Evolutionary conservation across 2,888 invertebrate genomes (phyloP).

Genomic region (Cataglyphis albicans): DNA sequence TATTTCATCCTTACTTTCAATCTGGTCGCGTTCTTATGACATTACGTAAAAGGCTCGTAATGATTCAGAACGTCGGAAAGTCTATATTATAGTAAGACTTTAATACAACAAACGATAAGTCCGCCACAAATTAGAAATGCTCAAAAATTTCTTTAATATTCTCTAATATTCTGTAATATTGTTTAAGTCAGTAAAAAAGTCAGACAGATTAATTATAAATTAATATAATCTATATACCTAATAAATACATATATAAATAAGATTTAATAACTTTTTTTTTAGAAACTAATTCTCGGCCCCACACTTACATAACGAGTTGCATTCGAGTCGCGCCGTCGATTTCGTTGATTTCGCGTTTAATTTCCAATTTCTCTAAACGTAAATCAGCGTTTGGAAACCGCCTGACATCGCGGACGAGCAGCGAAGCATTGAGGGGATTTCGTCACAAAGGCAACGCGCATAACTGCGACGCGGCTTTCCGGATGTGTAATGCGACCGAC

Average conservation of each 20-base stretch:
- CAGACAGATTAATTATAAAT: background rate
- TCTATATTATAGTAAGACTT: constrained; percentile 3
- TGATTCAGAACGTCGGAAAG: background rate
- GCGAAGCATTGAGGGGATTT: constrained; percentile 41
- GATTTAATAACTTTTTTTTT: background rate
- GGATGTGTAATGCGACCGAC: constrained; percentile 48
- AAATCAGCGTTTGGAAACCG: background rate
- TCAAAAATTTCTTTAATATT: background rate
- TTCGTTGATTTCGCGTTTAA: background rate
- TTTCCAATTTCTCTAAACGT: background rate
- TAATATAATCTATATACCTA: background rate
- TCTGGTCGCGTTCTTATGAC: background rate
- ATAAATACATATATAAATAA: background rate
- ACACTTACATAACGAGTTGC: background rate
- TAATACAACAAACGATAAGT: background rate
- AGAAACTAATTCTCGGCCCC: background rate
- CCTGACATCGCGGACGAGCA: constrained; percentile 3
- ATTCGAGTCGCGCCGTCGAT: background rate
- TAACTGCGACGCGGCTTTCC: constrained; percentile 48
- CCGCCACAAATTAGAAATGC: background rate
- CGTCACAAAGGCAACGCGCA: constrained; percentile 37
- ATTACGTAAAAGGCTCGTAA: background rate
- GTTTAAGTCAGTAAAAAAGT: background rate
- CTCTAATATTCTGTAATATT: background rate
- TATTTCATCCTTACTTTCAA: background rate